Evolutionary conservation across 2,797 vertebrate genomes (phyloP), one percentile per base, ranked within the genome.

Genomic region (Loriculus beryllinus): DNA sequence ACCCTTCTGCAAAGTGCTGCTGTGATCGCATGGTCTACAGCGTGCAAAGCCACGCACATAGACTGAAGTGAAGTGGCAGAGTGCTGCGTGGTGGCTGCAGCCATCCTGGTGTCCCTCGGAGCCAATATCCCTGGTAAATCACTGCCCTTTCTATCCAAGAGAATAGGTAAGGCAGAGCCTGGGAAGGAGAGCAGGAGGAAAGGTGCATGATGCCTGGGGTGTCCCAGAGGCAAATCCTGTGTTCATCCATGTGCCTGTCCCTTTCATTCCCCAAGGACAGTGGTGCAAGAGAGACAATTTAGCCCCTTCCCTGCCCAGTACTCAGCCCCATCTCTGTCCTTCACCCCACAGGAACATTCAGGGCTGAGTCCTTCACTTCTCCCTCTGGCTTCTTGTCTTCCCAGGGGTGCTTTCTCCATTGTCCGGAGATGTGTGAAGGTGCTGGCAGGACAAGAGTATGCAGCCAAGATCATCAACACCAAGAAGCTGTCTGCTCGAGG

Each of bases 381-480:
- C 40, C 54, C 70, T 42, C 6, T 1, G 35, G 7, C 10, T 62
- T 64, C 64, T 74, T 94, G 68, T 97, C 76, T 78, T 93, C 97
- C 81, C 96, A 99, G 99, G 98, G 99, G 99, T 28, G 99, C 99
- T n/a, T 99, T 99, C 97, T 99, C 99, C 2, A 99, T 99, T 37
- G 99, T 99, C 72, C 98, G 99, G 39, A 98, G 99, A 95, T 99
- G 99, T 6, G 98, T 99, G 97, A 99, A 99, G 97, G 98, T 99
- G 82, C 95, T 99, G 96, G 98, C 99, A 7, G 99, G 98, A 90
- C 99, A 99, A 94, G 99, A 99, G 94, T 99, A 99, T 42, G 99
- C 99, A 0, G 99, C 99, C 95, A 99, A 99, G 97, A 99, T 99
- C 97, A 99, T 99, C 98, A 99, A 99, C 96, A 99, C 99, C 97